Percentiles rank a stretch among this genome's conserved stretches.
Conservation (phyloP, 1,140 invertebrate genomes). For the Zeugodacus cucurbitae region DNA sequence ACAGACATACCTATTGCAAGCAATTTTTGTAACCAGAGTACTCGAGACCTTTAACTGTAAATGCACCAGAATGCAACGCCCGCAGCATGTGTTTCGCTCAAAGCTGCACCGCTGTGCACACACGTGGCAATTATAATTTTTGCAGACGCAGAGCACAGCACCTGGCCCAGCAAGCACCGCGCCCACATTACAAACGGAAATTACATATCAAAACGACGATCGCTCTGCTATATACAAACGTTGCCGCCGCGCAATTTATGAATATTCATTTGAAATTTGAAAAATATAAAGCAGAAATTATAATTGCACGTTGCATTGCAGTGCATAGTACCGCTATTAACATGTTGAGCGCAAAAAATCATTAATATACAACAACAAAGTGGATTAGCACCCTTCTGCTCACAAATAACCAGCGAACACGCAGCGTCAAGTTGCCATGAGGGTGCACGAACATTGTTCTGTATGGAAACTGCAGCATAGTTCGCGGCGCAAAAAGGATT, state of each 20-base stretch:
- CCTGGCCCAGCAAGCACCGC: slow-evolving; percentile 6
- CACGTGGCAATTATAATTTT: too few species aligned
- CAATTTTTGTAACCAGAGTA: too few species aligned
- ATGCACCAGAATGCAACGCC: too few species aligned
- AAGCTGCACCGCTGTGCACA: too few species aligned
- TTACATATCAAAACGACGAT: neutral
- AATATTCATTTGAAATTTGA: neutral
- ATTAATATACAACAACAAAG: neutral
- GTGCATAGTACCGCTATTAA: neutral
- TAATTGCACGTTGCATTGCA: slow-evolving; percentile 3
- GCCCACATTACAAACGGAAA: slow-evolving; percentile 25
- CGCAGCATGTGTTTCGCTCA: too few species aligned
- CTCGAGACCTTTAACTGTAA: too few species aligned
- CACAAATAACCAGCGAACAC: neutral
- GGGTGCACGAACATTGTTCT: neutral
- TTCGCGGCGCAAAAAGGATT: slow-evolving; percentile 28
- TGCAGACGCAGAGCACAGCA: neutral
- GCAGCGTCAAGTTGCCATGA: neutral
- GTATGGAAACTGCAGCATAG: neutral
- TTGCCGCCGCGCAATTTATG: slow-evolving; percentile 8
- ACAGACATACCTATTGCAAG: too few species aligned
- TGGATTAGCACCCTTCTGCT: neutral
- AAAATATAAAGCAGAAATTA: slow-evolving; percentile 1
- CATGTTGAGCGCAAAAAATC: neutral
- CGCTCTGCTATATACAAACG: neutral